phyloP scores from a whole-genome alignment of 2,888 invertebrate species.

The Apamea sordens region DNA sequence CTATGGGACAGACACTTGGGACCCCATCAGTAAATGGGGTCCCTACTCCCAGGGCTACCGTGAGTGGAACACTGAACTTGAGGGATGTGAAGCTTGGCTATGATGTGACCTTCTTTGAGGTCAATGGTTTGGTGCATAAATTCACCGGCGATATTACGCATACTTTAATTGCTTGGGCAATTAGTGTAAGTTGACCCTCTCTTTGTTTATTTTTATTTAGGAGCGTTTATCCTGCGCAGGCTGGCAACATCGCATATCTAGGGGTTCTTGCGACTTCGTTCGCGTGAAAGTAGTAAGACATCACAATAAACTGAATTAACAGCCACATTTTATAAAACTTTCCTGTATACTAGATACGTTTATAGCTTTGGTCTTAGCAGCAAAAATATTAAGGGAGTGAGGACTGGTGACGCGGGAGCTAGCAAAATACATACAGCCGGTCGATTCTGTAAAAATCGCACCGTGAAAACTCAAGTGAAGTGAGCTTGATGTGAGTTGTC shows the following conservation, averaged over 20 bases:
- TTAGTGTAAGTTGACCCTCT: slow-evolving; percentile 31
- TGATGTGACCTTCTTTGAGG: slow-evolving; percentile 73
- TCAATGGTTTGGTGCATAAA: slow-evolving; percentile 58
- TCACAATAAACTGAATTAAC: too few species aligned
- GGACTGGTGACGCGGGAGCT: too few species aligned
- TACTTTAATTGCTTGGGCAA: background rate
- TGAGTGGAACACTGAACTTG: slow-evolving; percentile 70
- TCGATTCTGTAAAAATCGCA: too few species aligned
- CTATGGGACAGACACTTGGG: slow-evolving; percentile 49
- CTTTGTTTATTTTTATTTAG: background rate
- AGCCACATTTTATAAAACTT: too few species aligned
- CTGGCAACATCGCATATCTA: background rate
- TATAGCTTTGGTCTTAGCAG: too few species aligned
- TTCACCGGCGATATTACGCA: slow-evolving; percentile 75
- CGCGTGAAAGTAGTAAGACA: too few species aligned
- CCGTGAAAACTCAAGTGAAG: too few species aligned
- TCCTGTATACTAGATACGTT: too few species aligned
- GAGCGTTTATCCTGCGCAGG: background rate
- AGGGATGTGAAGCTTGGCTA: slow-evolving; percentile 74
- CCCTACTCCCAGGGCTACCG: slow-evolving; percentile 45
- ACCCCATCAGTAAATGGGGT: slow-evolving; percentile 54
- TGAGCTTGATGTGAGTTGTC: too few species aligned
- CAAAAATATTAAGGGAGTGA: too few species aligned
- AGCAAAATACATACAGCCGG: too few species aligned
- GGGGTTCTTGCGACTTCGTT: too few species aligned